These are phyloP conservation scores for Channallabes apus DNA, from an alignment of 2,797 vertebrate genomes.

Conservation along the genomic window DNA sequence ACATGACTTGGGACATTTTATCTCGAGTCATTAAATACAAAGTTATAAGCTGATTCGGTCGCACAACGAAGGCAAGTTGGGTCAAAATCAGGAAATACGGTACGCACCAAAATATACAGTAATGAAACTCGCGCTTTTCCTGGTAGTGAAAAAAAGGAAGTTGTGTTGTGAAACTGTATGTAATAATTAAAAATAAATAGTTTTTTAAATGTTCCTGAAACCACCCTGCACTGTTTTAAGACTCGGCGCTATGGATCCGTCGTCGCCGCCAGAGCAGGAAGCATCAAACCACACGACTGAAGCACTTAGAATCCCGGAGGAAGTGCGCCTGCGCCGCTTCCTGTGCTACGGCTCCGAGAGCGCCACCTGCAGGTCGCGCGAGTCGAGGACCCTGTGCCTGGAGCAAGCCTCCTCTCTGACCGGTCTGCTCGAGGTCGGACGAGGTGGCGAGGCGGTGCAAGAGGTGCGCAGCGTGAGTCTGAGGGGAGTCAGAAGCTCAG, in stretches of 20 bases:
- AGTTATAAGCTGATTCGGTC: too few relatives aligned
- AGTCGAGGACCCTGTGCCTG: constrained; percentile 74
- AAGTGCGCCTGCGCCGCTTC: constrained; percentile 80
- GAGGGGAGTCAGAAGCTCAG: constrained; percentile 74
- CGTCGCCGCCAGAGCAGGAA: constrained; percentile 23
- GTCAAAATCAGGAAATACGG: too few relatives aligned
- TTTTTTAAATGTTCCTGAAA: too few relatives aligned
- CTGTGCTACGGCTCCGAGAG: constrained; percentile 88
- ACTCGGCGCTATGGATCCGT: constrained; percentile 36
- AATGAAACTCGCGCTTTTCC: too few relatives aligned
- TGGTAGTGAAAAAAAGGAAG: too few relatives aligned
- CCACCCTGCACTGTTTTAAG: neutral
- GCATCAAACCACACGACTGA: neutral
- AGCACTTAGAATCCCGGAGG: constrained; percentile 58
- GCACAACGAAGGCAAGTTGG: too few relatives aligned
- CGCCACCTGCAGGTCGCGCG: constrained; percentile 78
- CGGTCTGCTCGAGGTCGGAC: constrained; percentile 83
- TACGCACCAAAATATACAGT: too few relatives aligned
- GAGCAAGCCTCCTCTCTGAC: constrained; percentile 75
- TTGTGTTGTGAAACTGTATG: too few relatives aligned
- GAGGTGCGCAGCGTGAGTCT: constrained; percentile 81
- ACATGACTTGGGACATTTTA: too few relatives aligned
- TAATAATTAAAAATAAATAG: too few relatives aligned
- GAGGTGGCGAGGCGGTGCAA: constrained; percentile 83
- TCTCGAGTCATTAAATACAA: too few relatives aligned